Base-by-base conservation (phyloP, 2,113 vertebrate species). In the Pholis gunnellus region DNA sequence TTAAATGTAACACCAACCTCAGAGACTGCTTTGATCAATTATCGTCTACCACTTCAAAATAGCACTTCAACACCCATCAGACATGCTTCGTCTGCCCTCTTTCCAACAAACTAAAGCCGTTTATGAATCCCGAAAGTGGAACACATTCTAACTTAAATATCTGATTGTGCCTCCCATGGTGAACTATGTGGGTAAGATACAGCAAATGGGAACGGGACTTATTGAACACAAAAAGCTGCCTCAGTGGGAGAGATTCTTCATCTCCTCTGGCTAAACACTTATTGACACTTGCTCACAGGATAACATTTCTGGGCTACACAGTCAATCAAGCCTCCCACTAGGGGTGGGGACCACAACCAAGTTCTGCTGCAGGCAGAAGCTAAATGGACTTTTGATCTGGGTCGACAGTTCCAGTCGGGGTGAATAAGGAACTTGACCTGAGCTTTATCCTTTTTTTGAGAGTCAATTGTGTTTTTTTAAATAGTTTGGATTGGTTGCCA, bases 271-370 rank as follows among this genome's bases (percentile, higher is more conserved):
- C 44, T 13, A 75, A 80, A 79, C 25, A 65, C 63, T 84, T 74
- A 25, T 42, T 74, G 78, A 88, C 79, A 85, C 72, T 81, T 40
- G 68, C 31, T 66, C 68, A 72, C 40, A 64, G 73, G 85, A 84
- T 88, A 86, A 60, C 71, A 84, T 87, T 71, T 75, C 67, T 79
- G 29, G 29, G 60, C 83, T 61, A 63, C n/a, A 73, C 69, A 81
- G 84, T 88, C 84, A 88, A 83, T 90, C 82, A 87, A 84, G 20
- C 36, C 38, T 85, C 69, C 65, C 76, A 87, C 64, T 42, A 72
- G 69, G 69, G 59, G 64, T 54, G 79, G 52, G 72, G 79, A 80
- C 76, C 63, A 75, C 61, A 73, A 76, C 74, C 71, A 75, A 61
- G 73, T 78, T 75, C 64, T 66, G 83, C 78, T 79, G 78, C 78